Conservation (phyloP, 1,140 invertebrate genomes). For the Bombus affinis region DNA sequence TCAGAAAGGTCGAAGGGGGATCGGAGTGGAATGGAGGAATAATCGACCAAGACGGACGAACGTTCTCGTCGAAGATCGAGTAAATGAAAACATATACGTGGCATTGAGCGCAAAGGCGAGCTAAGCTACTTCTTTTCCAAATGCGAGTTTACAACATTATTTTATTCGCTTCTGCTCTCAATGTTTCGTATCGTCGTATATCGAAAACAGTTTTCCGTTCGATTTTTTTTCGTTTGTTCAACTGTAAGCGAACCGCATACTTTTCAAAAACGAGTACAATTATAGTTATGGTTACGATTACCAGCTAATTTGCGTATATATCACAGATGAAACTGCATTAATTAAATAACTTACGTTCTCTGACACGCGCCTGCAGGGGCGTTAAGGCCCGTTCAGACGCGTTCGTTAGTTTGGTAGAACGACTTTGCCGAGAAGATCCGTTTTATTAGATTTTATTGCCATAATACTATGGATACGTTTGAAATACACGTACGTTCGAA, state of each 20-base stretch:
- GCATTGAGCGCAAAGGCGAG: neutral
- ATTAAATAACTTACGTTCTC: neutral
- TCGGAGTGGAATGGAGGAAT: neutral
- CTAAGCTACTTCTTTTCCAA: neutral
- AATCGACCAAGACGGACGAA: neutral
- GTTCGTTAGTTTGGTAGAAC: too few species aligned
- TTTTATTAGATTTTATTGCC: too few species aligned
- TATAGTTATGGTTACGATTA: neutral
- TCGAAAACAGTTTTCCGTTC: neutral
- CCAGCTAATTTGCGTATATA: neutral
- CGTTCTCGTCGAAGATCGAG: neutral
- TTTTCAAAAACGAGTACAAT: neutral
- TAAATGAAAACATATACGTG: neutral
- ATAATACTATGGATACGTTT: too few species aligned
- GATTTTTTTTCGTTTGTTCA: neutral
- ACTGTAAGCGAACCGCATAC: neutral
- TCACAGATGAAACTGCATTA: slow-evolving; percentile 22
- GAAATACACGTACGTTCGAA: too few species aligned
- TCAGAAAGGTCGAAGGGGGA: neutral
- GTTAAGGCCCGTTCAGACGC: too few species aligned
- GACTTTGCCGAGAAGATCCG: too few species aligned
- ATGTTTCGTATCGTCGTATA: neutral
- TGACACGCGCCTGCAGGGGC: neutral
- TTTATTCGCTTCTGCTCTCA: neutral
- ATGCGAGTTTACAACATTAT: too few species aligned